These are phyloP conservation scores for Oncorhynchus mykiss DNA, from an alignment of 2,113 vertebrate species.

Conservation along the genomic window DNA sequence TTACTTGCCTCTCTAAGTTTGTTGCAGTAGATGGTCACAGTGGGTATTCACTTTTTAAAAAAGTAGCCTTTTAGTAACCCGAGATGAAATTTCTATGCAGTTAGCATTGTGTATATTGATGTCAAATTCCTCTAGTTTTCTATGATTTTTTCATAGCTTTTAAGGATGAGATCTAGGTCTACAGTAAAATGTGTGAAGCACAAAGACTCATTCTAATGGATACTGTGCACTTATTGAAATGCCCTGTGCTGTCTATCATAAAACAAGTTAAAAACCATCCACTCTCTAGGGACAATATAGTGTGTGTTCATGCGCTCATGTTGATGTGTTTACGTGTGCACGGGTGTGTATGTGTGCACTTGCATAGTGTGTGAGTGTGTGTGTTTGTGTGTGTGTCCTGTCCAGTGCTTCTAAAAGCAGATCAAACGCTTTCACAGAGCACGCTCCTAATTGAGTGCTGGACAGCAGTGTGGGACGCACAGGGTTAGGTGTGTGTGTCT, in stretches of 20 bases:
- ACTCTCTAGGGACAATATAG: no score
- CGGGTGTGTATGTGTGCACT: background rate
- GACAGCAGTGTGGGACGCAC: conserved; percentile 32
- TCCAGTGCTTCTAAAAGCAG: conserved; percentile 42
- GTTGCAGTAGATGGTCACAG: background rate
- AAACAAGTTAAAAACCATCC: background rate
- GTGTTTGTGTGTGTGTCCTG: conserved; percentile 8
- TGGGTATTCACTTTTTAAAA: background rate
- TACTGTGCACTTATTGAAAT: background rate
- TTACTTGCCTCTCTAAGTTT: background rate
- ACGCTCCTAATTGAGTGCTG: conserved; percentile 52
- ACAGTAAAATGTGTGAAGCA: background rate
- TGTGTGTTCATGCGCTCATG: background rate
- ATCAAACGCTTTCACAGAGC: conserved; percentile 53
- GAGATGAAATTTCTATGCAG: background rate
- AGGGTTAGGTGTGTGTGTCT: conserved; percentile 38
- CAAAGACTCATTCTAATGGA: background rate
- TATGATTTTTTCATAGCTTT: background rate
- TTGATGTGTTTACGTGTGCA: conserved; percentile 17
- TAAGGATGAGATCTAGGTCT: background rate
- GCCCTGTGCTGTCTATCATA: background rate
- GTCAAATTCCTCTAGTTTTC: background rate
- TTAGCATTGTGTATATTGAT: background rate
- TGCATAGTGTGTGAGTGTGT: conserved; percentile 24
- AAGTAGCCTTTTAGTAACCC: background rate